These are phyloP conservation scores for Coregonus sp. DNA, from an alignment of 2,797 vertebrate genomes.

Conservation along the genomic window DNA sequence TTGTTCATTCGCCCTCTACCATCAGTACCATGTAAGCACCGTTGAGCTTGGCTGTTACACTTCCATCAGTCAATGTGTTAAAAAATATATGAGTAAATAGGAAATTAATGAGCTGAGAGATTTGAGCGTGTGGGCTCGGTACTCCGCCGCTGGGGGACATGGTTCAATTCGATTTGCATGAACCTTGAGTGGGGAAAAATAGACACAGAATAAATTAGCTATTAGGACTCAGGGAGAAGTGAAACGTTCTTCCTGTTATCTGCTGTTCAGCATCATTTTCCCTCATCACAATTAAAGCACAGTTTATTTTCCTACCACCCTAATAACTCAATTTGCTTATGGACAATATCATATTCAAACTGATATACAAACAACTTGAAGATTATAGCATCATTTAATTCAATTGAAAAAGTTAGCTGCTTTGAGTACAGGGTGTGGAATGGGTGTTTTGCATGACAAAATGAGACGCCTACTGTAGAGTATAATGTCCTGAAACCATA, in stretches of 20 bases:
- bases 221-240: constrained; percentile 32
- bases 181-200: constrained; percentile 32
- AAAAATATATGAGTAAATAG: constrained; percentile 79
- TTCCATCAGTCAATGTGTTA: constrained; percentile 64
- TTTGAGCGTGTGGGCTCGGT: constrained; percentile 45
- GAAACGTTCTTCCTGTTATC: constrained; percentile 55
- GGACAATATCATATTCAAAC: not conserved
- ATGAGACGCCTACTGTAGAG: not conserved
- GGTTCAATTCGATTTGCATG: constrained; percentile 65
- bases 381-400: not conserved
- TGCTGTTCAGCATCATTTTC: constrained; percentile 30
- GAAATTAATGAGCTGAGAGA: constrained; percentile 75
- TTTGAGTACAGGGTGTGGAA: not conserved
- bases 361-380: not conserved
- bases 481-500: not conserved
- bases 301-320: constrained; percentile 55
- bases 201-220: constrained; percentile 64
- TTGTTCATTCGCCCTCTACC: constrained; percentile 46
- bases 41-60: constrained; percentile 44
- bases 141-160: constrained; percentile 53
- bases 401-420: not conserved
- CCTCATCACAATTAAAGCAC: constrained; percentile 48
- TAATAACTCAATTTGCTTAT: constrained; percentile 42
- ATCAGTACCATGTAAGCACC: constrained; percentile 46
- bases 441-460: not conserved